Conservation (phyloP, 2,888 invertebrate species). For the Mythimna impura region DNA sequence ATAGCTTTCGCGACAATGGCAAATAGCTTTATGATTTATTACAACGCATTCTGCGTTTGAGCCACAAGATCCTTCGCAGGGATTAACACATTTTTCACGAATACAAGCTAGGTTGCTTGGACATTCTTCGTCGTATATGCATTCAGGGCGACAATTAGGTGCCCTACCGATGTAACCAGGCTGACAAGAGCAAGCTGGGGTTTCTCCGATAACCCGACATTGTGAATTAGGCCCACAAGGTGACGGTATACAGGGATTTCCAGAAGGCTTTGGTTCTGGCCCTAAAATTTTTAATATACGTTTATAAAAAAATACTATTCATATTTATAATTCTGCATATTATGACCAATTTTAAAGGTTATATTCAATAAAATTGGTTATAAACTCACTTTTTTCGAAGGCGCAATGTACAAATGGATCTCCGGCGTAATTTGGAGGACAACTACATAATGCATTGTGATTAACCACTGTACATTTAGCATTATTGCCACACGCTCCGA, state of each 20-base stretch:
- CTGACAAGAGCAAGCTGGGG: slow-evolving; percentile 95
- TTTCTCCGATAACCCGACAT: slow-evolving; percentile 94
- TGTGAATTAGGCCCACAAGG: slow-evolving; percentile 96
- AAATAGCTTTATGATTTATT: slow-evolving; percentile 95
- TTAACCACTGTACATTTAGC: slow-evolving; percentile 95
- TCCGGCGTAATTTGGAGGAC: slow-evolving; percentile 93
- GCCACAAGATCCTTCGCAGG: slow-evolving; percentile 96
- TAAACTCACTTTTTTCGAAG: slow-evolving; percentile 92
- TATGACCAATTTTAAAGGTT: neutral
- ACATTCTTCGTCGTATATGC: slow-evolving; percentile 96
- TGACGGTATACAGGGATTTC: slow-evolving; percentile 95
- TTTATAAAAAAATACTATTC: slow-evolving; percentile 4
- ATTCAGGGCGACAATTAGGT: slow-evolving; percentile 96
- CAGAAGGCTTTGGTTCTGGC: slow-evolving; percentile 89
- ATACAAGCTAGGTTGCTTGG: slow-evolving; percentile 95
- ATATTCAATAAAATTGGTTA: neutral
- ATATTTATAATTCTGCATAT: neutral
- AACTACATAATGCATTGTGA: slow-evolving; percentile 96
- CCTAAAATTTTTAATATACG: slow-evolving; percentile 82
- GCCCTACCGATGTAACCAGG: slow-evolving; percentile 95
- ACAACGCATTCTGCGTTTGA: slow-evolving; percentile 94
- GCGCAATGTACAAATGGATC: slow-evolving; percentile 95
- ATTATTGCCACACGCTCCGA: slow-evolving; percentile 95
- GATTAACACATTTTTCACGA: slow-evolving; percentile 95
- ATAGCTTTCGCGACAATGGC: slow-evolving; percentile 94